A percentile compares a stretch with the other conserved stretches of the same genome.
Evolutionary conservation across 2,113 vertebrate species (phyloP).

Genomic region (Sapayoa aenigma): DNA sequence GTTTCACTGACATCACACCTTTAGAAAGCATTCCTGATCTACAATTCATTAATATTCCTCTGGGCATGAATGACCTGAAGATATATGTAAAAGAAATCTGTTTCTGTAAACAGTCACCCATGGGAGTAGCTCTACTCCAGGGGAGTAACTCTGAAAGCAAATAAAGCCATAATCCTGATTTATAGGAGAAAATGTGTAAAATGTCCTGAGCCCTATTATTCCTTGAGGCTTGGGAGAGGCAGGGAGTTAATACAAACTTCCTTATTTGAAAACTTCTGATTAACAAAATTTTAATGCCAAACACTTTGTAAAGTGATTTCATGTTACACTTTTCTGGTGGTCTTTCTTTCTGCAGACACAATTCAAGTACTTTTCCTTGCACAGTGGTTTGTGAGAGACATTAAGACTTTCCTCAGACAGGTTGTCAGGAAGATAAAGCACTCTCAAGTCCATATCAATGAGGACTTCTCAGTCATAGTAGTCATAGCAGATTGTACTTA

Average conservation of each 20-base stretch:
- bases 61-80: background rate
- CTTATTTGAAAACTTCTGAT: background rate
- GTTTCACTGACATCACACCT: background rate
- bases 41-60: background rate
- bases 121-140: background rate
- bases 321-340: background rate
- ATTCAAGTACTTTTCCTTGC: background rate
- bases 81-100: background rate
- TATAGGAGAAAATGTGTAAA: background rate
- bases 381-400: background rate
- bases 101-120: background rate
- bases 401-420: background rate
- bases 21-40: background rate
- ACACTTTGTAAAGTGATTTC: background rate
- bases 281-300: background rate
- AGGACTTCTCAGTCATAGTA: constrained; percentile 39
- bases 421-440: constrained; percentile 37
- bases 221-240: background rate
- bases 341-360: background rate
- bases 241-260: background rate
- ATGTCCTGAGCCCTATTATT: background rate
- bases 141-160: background rate
- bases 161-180: background rate
- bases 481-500: constrained; percentile 45
- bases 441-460: background rate